A percentile compares a stretch with the other conserved stretches of the same genome.
Conservation (phyloP, 2,113 vertebrate species). For the Dicaeum eximium region DNA sequence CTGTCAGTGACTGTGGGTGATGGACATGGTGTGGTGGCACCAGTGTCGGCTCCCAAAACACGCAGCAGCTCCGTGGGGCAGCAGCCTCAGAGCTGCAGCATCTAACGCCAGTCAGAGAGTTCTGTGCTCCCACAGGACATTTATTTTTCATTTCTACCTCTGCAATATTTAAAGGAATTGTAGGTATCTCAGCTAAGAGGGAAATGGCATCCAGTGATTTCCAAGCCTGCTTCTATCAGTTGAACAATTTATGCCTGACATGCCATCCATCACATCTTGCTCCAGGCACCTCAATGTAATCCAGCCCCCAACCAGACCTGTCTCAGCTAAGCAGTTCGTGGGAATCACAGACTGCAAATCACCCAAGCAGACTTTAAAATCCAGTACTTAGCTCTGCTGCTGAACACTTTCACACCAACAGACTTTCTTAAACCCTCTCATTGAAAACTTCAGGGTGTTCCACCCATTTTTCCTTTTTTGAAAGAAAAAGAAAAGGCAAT, state of each 20-base stretch:
- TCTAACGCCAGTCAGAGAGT: neutral
- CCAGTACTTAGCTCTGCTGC: neutral
- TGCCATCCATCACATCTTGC: neutral
- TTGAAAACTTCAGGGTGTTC: neutral
- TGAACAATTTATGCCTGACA: neutral
- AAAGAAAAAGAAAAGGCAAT: neutral
- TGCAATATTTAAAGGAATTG: neutral
- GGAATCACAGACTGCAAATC: neutral
- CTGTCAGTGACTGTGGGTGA: neutral
- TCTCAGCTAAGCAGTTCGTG: neutral
- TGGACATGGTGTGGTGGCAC: no score
- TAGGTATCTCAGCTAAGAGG: neutral
- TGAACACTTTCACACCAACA: neutral
- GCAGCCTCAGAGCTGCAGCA: neutral
- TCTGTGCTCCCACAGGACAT: neutral
- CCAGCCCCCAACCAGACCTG: neutral
- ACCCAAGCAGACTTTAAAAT: neutral
- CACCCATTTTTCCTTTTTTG: neutral
- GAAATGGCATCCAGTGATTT: neutral
- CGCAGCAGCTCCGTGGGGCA: fast-evolving
- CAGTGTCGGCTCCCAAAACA: fast-evolving
- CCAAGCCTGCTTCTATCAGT: neutral
- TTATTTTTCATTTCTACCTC: neutral
- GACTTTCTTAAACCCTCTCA: neutral
- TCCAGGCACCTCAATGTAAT: neutral